Evolutionary conservation across 2,888 invertebrate genomes (phyloP), one percentile per base, ranked within the genome.

Genomic region (Dyspetes luteomarginatus): DNA sequence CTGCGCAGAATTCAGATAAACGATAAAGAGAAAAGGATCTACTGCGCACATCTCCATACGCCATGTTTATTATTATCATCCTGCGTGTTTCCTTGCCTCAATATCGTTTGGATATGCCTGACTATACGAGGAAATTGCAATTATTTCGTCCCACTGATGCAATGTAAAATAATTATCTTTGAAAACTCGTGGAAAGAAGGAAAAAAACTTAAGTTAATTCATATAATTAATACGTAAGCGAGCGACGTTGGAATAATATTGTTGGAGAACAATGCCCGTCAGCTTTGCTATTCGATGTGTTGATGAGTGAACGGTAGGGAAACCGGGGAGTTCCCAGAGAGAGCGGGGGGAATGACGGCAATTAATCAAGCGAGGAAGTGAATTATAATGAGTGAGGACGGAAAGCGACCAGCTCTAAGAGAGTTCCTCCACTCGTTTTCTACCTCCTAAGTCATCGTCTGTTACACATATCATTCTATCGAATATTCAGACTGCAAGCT

Each of bases 341-440:
- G 65, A 9, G 41, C 4, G 48, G 68, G 36, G 52, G 41, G 43
- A 73, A 81, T 55, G 81, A 74, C 69, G 74, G 71, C 86, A 83
- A 89, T 89, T 89, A 89, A 89, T 89, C 87, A 88, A 82, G 41
- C 81, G 81, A 83, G 82, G 85, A 87, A 85, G 86, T 84, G 89
- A 87, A 88, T 89, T 86, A 84, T 85, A 86, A 86, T 84, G 84
- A 84, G 84, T 81, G 83, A 85, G 80, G 83, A 81, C 86, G 84
- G 88, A 86, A 88, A 84, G 83, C 84, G 74, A 81, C 65, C 74
- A 50, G 26, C 69, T 78, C 74, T 69, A 76, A 72, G 71, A 71
- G 79, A 75, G 75, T 77, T 81, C 76, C 81, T 81, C 77, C 68
- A 73, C 81, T 77, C 68, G 67, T 56, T 72, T 77, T 72, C 36